Base-by-base conservation (phyloP, 2,888 invertebrate genomes). In the Stramonita haemastoma region DNA sequence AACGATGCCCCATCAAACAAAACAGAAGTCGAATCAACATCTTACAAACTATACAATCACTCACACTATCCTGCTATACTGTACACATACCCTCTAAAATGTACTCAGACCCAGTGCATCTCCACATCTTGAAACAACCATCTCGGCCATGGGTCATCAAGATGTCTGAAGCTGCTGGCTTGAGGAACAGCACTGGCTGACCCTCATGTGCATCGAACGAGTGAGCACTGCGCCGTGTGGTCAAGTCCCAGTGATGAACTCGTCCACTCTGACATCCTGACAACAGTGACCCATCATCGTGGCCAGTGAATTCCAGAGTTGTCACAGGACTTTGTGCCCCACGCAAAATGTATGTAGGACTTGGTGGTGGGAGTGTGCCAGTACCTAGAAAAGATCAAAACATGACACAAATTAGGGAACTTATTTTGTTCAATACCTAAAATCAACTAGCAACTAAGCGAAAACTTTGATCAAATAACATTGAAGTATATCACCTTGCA, bases 141-240 rank as follows among this genome's bases (percentile, higher is more conserved):
- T 94, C 93, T 92, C 94, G 91, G 6, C 94, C 94, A 34, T 94
- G 93, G 66, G 94, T 93, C n/a, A 94, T n/a, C 70, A 94, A 87
- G 22, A 81, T 46, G 34, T 90, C 90, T 36, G 88, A 79, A 34
- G 87, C 77, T 36, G 90, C 86, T 73, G 92, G 89, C 32, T 92
- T 92, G 0, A 94, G 90, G 91, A 92, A 94, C 66, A 94, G 88
- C 0, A 94, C 92, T 77, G 93, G 90, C 66, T 91, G 90, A 15
- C 90, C 93, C 17, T 89, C 87, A 86, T 93, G 93, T 22, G 92
- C 93, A 15, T 89, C 73, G 15, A 92, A n/a, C 8, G 90, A 90
- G 5, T 87, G 46, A 17, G 81, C 60, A n/a, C 91, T 89, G 86
- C 93, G 90, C 32, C 90, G 90, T 8, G 89, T 91, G 57, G 89